These are phyloP conservation scores for Eupithecia subfuscata DNA, from an alignment of 2,888 invertebrate genomes.

Conservation along the genomic window DNA sequence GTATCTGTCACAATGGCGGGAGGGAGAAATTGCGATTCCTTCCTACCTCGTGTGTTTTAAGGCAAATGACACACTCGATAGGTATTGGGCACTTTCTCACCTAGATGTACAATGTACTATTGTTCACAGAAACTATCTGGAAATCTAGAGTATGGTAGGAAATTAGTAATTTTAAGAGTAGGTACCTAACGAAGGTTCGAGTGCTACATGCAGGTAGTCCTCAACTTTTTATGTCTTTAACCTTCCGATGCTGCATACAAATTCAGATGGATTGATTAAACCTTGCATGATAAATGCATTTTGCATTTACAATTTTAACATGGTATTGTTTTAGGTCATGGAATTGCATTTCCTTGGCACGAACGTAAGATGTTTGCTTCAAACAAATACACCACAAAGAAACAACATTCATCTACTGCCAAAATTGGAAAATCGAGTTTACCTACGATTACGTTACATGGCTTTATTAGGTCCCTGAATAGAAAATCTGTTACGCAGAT, in stretches of 20 bases:
- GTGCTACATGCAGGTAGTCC: neutral
- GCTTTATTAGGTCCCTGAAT: no score
- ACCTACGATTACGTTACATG: no score
- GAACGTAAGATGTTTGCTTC: neutral
- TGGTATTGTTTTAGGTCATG: neutral
- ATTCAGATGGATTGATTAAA: neutral
- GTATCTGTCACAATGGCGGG: no score
- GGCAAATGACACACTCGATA: no score
- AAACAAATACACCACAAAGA: no score
- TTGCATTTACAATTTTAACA: neutral
- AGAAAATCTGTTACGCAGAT: no score
- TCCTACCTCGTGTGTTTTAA: no score
- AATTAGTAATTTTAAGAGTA: neutral
- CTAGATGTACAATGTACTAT: no score
- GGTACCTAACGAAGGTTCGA: neutral
- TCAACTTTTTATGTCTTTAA: neutral
- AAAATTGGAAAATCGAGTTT: no score
- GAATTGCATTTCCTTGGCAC: neutral
- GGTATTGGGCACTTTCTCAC: no score
- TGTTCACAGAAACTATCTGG: neutral
- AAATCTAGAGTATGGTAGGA: neutral
- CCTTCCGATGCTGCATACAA: neutral
- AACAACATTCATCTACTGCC: no score
- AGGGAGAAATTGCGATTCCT: no score
- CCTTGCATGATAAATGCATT: slow-evolving; percentile 2